Evolutionary conservation across 2,888 invertebrate genomes (phyloP).

Genomic region (Augochlorella aurata): DNA sequence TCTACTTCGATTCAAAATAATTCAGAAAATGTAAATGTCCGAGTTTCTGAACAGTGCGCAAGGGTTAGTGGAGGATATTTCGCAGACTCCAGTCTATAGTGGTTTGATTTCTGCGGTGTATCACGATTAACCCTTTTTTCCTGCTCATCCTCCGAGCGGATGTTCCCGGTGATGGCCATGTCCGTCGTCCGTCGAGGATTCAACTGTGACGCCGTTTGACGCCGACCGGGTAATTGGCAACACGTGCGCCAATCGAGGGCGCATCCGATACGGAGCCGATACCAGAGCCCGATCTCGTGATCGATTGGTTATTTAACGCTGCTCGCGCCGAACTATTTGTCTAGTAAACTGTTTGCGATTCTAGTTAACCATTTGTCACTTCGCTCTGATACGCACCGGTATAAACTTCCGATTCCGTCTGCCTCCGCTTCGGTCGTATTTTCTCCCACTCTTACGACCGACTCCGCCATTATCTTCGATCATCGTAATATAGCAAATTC

Average conservation of each 20-base stretch:
- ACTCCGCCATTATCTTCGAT: no score
- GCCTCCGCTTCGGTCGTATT: no score
- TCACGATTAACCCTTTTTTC: constrained; percentile 23
- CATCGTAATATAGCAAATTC: no score
- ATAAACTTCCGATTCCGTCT: background rate
- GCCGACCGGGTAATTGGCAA: constrained; percentile 41
- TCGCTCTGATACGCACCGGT: background rate
- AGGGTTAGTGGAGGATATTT: no score
- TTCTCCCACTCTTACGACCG: no score
- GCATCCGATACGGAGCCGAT: constrained; percentile 10
- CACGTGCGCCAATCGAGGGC: constrained; percentile 19
- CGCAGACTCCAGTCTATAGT: background rate
- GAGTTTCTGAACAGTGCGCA: no score
- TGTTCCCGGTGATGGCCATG: background rate
- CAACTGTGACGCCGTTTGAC: constrained; percentile 41
- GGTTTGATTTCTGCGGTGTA: constrained; percentile 8
- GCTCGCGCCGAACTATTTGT: constrained; percentile 43
- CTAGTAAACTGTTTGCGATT: constrained; percentile 47
- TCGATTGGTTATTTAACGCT: constrained; percentile 56
- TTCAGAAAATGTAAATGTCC: no score
- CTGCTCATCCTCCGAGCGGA: background rate
- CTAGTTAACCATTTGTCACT: constrained; percentile 46
- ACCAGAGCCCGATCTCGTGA: constrained; percentile 18
- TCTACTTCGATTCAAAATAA: no score
- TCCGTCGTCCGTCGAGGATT: constrained; percentile 22